Evolutionary conservation across 1,140 invertebrate species (phyloP), one percentile per base, ranked within the genome.

Genomic region (Neotoxoptera formosana): DNA sequence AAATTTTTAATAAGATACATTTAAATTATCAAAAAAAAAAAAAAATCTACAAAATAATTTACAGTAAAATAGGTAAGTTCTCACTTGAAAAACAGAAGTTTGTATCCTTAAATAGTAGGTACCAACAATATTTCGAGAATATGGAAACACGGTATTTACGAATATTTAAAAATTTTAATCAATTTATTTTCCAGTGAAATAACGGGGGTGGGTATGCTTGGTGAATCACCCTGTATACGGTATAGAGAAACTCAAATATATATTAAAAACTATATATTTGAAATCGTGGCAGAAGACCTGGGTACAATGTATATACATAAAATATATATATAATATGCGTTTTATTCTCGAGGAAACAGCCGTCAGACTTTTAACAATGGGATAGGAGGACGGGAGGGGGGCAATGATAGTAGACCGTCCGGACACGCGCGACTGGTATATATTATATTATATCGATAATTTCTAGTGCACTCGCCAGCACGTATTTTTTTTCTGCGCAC

Each of bases 371-470:
- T 83, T 83, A n/a, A n/a, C 30, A 76, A 41, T 20, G 81, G 21
- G 34, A 83, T n/a, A n/a, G 30, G 21, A 41, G 21, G 21, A 53
- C 21, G 21, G 20, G 51, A 34, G 17, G 36, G 8, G 81, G 36
- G 20, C 0, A 36, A 83, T 83, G 36, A 36, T 36, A 83, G 36
- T 36, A 41, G 36, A 36, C 20, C 17, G 20, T n/a, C 81, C 60
- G 60, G 60, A 76, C 60, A n/a, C 60, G 60, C n/a, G 14, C n/a
- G 60, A 76, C 60, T n/a, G n/a, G 30, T 76, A 76, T 76, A 67
- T 67, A 76, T n/a, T 17, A 76, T 76, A 76, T 67, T 67, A n/a
- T 67, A n/a, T 76, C 30, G 60, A 76, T 76, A 76, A 76, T 76
- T n/a, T 30, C n/a, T 6, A 76, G 14, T n/a, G 60, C 30, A 76